Conservation (phyloP, 1,140 invertebrate genomes). For the Penaeus indicus region DNA sequence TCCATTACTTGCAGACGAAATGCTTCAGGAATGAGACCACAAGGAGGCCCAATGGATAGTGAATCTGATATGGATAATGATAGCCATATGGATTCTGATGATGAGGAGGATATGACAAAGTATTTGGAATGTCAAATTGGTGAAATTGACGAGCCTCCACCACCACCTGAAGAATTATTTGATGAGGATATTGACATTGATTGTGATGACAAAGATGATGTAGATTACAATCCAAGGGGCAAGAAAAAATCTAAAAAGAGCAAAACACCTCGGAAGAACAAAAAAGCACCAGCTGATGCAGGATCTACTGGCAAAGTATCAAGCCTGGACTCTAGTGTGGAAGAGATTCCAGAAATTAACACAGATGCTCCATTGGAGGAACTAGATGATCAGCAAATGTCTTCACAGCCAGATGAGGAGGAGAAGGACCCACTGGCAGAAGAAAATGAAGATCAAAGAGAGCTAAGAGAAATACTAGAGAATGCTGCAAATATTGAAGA, state of each 20-base stretch:
- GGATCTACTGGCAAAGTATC: slow-evolving; percentile 27
- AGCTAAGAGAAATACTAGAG: slow-evolving; percentile 39
- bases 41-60: slow-evolving; percentile 50
- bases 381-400: slow-evolving; percentile 41
- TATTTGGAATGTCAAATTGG: slow-evolving; percentile 66
- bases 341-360: slow-evolving; percentile 47
- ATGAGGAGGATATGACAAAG: slow-evolving; percentile 66
- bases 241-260: slow-evolving; percentile 49
- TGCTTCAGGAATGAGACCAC: slow-evolving; percentile 50
- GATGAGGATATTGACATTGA: slow-evolving; percentile 62
- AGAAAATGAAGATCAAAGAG: slow-evolving; percentile 38
- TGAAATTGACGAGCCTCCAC: slow-evolving; percentile 59
- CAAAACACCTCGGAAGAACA: slow-evolving; percentile 42
- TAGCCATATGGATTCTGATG: slow-evolving; percentile 62
- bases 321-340: slow-evolving; percentile 37
- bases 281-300: slow-evolving; percentile 25
- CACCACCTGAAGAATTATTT: slow-evolving; percentile 51
- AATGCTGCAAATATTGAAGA: slow-evolving; percentile 44
- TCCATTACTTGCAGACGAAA: slow-evolving; percentile 66
- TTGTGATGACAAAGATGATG: slow-evolving; percentile 61
- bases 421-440: slow-evolving; percentile 42
- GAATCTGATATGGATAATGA: slow-evolving; percentile 63
- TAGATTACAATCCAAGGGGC: slow-evolving; percentile 52
- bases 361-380: slow-evolving; percentile 56
- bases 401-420: slow-evolving; percentile 43